Evolutionary conservation across 2,113 vertebrate species (phyloP).

Genomic region (Platysteira castanea): DNA sequence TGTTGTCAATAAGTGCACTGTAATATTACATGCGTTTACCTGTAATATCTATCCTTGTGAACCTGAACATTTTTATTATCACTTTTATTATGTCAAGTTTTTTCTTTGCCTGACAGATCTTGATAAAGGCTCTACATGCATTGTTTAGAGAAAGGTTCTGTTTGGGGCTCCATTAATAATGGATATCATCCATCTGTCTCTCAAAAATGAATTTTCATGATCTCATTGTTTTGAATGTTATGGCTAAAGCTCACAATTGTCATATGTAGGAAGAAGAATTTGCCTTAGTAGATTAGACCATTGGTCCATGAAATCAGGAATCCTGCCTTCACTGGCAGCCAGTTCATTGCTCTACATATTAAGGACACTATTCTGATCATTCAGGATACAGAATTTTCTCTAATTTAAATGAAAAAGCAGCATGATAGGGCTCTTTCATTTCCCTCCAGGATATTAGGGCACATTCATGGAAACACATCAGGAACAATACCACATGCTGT

Average conservation of each 20-base stretch:
- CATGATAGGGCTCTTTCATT: conserved; percentile 53
- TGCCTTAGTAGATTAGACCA: conserved; percentile 49
- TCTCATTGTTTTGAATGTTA: conserved; percentile 55
- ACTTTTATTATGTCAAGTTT: conserved; percentile 1
- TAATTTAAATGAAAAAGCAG: conserved; percentile 57
- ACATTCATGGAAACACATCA: background rate
- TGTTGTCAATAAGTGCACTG: background rate
- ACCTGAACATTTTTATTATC: background rate
- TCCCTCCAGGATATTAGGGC: conserved; percentile 60
- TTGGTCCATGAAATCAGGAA: conserved; percentile 58
- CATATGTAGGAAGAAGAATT: conserved; percentile 55
- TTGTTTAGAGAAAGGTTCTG: conserved; percentile 40
- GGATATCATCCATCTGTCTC: conserved; percentile 68
- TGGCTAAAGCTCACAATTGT: conserved; percentile 49
- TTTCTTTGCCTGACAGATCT: conserved; percentile 22
- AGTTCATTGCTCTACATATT: conserved; percentile 10
- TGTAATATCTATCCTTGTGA: background rate
- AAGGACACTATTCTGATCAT: conserved; percentile 6
- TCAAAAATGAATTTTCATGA: conserved; percentile 69
- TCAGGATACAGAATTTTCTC: conserved; percentile 10
- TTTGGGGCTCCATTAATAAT: conserved; percentile 67
- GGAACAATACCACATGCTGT: conserved; percentile 7
- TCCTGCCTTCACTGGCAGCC: background rate
- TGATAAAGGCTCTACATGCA: conserved; percentile 36
- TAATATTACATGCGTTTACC: conserved; percentile 16